Evolutionary conservation across 2,888 invertebrate species (phyloP), one percentile per base, ranked within the genome.

Genomic region (Drosophila falleni): DNA sequence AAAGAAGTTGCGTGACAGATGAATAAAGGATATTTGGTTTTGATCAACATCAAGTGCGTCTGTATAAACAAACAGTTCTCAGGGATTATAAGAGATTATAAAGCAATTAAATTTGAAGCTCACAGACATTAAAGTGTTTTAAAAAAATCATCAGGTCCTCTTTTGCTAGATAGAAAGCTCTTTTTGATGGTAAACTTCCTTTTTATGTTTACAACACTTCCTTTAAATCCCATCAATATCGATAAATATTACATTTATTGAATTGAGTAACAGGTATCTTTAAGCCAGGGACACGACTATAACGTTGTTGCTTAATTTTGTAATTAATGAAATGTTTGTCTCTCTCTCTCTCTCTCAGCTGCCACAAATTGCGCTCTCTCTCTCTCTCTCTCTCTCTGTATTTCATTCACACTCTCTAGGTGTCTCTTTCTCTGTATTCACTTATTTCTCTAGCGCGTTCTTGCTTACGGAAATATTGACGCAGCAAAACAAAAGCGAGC

Each of bases 391-490:
- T 19, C 15, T 4, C 54, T 61, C 15, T 39, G 42, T 46, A 23
- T 29, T 37, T 15, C 39, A 44, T 33, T 50, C 61, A 53, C 35
- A 2, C 23, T 11, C 29, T 39, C 39, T 31, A 19, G 33, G n/a
- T 19, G 2, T 9, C 10, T 46, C 16, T n/a, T 46, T 54, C 29
- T 39, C 39, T 46, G n/a, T 35, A 35, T 1, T 33, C 4, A 15
- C n/a, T 15, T 2, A 31, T n/a, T 44, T n/a, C 46, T 49, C 37
- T 47, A 53, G 2, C 64, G 35, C 54, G 23, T 10, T 26, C 9
- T 37, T 61, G 78, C 75, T 84, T 76, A 78, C 85, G 87, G 84
- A 87, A 84, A 80, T 74, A 78, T 85, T 78, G 82, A 76, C 81
- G 71, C 76, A 86, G 81, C 83, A 72, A 67, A 73, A 69, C 71